These are phyloP conservation scores for Ornithorhynchus anatinus DNA, from an alignment of 2,113 vertebrate species.

Conservation along the genomic window DNA sequence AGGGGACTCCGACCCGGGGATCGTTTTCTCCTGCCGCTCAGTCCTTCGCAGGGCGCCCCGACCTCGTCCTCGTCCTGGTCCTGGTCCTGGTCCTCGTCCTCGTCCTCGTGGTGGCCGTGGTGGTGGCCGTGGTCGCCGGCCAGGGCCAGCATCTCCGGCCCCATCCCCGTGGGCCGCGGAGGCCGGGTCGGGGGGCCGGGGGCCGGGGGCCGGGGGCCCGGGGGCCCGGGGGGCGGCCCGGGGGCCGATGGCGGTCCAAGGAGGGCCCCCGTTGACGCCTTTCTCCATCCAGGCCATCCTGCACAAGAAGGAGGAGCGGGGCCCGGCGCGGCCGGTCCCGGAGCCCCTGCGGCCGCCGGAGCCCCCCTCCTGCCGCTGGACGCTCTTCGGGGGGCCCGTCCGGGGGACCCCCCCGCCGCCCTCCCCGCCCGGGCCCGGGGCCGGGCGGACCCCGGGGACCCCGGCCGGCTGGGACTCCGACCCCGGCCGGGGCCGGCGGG, in stretches of 20 bases:
- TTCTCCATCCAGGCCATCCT: slow-evolving; percentile 95
- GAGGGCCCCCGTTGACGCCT: slow-evolving; percentile 79
- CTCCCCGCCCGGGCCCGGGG: slow-evolving; percentile 61
- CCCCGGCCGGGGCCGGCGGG: slow-evolving; percentile 23
- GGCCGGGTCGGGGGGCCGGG: no score
- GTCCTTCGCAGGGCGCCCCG: not conserved
- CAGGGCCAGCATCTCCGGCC: not conserved
- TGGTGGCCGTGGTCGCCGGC: not conserved
- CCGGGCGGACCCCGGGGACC: slow-evolving; percentile 36
- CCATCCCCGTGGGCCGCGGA: not conserved
- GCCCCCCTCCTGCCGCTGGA: slow-evolving; percentile 83
- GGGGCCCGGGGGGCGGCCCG: slow-evolving; percentile 15
- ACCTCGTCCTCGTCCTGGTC: no score
- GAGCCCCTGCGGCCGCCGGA: slow-evolving; percentile 35
- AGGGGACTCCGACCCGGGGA: no score
- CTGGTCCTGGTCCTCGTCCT: no score
- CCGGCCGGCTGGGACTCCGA: no score
- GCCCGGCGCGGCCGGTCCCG: slow-evolving; percentile 15
- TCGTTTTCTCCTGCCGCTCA: no score
- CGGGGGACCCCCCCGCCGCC: slow-evolving; percentile 46
- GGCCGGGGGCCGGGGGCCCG: not conserved
- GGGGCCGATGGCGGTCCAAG: slow-evolving; percentile 81
- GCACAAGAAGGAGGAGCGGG: slow-evolving; percentile 85
- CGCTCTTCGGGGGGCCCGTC: slow-evolving; percentile 77
- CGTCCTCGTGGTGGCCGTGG: no score